Evolutionary conservation across 2,888 invertebrate species (phyloP), one percentile per base, ranked within the genome.

Genomic region (Tortricodes alternella): DNA sequence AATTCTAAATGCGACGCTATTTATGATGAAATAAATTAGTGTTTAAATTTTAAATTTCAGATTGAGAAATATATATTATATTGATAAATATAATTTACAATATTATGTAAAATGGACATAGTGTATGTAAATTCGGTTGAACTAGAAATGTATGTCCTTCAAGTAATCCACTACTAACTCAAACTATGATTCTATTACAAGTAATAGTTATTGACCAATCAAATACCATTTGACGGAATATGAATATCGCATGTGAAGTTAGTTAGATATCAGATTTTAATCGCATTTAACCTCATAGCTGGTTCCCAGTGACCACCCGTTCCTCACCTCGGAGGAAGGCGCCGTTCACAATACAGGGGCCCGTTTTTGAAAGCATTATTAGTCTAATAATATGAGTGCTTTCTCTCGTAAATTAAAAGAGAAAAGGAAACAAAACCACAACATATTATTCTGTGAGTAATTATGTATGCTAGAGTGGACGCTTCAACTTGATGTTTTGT

Each of bases 1-100:
- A 79, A 78, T 73, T 78, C 74, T 83, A 84, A 87, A 87, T 85
- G 80, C 85, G 83, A 85, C 80, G 85, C 89, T 89, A 89, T 89
- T 87, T 87, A 88, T 83, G 73, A 79, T 75, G 83, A 85, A 80
- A 82, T 78, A 74, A 78, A 79, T 80, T 83, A 87, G 81, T 79
- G 71, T 84, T 85, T 83, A 82, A 79, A 82, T 85, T 55, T 89
- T 83, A 83, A 78, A 82, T 85, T 56, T 89, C 86, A 89, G 84
- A 89, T 87, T 83, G 76, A 83, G 70, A 83, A 80, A 70, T 73
- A 63, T 66, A 65, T 66, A 62, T 62, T 63, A 65, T 60, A 61
- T 76, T 79, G 81, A 80, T 83, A 82, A 83, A 78, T 76, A n/a
- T n/a, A n/a, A n/a, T 81, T 82, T 78, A 76, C 74, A 15, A 71